A percentile compares a stretch with the other conserved stretches of the same genome.
Evolutionary conservation across 2,888 invertebrate genomes (phyloP).

Genomic region (Meloe dianella): DNA sequence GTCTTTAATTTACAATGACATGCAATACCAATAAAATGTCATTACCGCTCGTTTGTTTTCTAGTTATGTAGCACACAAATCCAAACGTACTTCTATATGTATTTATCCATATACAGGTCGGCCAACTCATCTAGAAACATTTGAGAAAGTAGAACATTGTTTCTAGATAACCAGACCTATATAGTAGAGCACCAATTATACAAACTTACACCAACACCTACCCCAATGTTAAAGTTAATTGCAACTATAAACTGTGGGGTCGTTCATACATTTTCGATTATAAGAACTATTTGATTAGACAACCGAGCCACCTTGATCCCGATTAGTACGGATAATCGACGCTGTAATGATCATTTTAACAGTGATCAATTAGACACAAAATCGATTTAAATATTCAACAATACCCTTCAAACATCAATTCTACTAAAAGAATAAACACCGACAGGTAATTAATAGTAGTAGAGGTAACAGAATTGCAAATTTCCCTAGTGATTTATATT

Average conservation of each 20-base stretch:
- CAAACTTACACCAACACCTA: too few relatives aligned
- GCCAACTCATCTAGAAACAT: too few relatives aligned
- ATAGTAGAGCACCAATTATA: too few relatives aligned
- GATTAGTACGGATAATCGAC: too few relatives aligned
- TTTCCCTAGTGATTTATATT: constrained; percentile 16
- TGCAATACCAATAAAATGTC: constrained; percentile 17
- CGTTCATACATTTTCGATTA: too few relatives aligned
- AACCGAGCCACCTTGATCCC: too few relatives aligned
- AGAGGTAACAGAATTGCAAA: constrained; percentile 7
- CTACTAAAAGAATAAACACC: not conserved
- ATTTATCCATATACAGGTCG: not conserved
- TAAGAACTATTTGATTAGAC: too few relatives aligned
- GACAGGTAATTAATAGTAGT: constrained; percentile 11
- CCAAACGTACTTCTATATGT: not conserved
- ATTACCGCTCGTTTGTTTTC: constrained; percentile 17
- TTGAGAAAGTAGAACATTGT: too few relatives aligned
- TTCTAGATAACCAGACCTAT: too few relatives aligned
- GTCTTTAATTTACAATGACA: constrained; percentile 17
- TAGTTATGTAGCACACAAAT: not conserved
- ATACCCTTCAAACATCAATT: not conserved
- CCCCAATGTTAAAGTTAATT: too few relatives aligned
- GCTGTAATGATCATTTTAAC: not conserved
- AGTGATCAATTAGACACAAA: constrained; percentile 7
- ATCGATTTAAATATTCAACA: constrained; percentile 8
- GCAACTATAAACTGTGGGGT: too few relatives aligned